Evolutionary conservation across 2,113 vertebrate genomes (phyloP), one percentile per base, ranked within the genome.

Genomic region (Siniperca chuatsi): DNA sequence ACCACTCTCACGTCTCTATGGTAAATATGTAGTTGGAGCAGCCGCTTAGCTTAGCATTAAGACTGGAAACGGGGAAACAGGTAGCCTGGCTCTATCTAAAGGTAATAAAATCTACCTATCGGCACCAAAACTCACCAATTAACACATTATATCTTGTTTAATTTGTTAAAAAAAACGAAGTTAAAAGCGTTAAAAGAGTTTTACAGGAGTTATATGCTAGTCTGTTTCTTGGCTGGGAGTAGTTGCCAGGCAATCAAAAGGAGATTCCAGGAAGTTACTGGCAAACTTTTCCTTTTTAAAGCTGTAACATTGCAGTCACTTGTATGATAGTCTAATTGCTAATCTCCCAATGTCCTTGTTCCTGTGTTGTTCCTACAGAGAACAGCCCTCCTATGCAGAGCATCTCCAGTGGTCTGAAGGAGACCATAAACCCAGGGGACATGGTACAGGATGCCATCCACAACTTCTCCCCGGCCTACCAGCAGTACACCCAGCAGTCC

Each of bases 391-490:
- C 97, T 0, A 97, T 98, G 97, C 98, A 98, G 92, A 99, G 97
- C 95, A 99, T 99, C 94, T 99, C 98, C 7, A 98, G 97, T 0
- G 97, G 97, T 12, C 93, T 98, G 90, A 98, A 98, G 94, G 97
- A 98, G 92, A 98, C 97, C 65, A 98, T 98, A 33, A 98, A 97
- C 88, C 97, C 97, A 1, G 96, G 97, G 55, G 97, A 98, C 85
- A 98, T 98, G 1, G 97, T 98, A 13, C 97, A 98, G 89, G 97
- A 98, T 2, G 97, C 97, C 6, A 98, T 98, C 87, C 97, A 97
- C 94, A 98, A 98, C 95, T 98, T 98, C 95, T 98, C 97, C 0
- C 97, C 97, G 0, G 78, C 96, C 0, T 98, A 98, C 93, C 97
- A 98, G 92, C 97, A 98, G 91, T 98, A 98, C 93, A 96, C 96